Evolutionary conservation across 2,113 vertebrate genomes (phyloP).

Genomic region (Cebus imitator): DNA sequence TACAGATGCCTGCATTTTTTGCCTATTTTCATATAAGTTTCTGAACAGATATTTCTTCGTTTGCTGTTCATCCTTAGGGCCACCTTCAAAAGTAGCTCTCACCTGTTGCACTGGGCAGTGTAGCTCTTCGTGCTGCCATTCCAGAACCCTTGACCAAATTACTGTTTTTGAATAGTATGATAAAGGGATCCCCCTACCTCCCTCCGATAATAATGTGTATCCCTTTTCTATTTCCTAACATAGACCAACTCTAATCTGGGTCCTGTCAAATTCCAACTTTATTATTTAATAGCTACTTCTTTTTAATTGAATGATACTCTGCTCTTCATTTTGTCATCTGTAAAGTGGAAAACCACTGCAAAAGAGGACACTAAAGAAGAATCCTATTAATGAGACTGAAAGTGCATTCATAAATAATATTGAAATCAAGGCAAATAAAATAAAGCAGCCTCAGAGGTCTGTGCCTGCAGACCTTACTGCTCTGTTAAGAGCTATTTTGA

Average conservation of each 20-base stretch:
- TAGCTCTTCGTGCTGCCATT: neutral
- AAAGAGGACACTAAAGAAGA: neutral
- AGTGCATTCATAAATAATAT: neutral
- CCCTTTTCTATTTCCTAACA: neutral
- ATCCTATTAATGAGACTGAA: neutral
- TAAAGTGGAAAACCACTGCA: neutral
- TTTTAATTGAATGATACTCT: neutral
- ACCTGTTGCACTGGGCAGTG: neutral
- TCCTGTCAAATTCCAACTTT: neutral
- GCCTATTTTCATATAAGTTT: neutral
- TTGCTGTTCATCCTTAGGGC: neutral
- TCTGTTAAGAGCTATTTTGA: constrained; percentile 43
- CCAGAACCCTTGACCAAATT: neutral
- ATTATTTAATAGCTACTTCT: neutral
- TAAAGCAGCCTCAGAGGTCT: neutral
- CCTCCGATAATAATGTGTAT: neutral
- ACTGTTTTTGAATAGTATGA: neutral
- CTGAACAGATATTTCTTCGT: neutral
- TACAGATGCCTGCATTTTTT: neutral
- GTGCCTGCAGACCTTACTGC: neutral
- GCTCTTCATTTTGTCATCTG: neutral
- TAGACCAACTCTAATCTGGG: neutral
- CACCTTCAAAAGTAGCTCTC: neutral
- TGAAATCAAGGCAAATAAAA: neutral
- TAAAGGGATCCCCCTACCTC: neutral